Evolutionary conservation across 2,113 vertebrate species (phyloP), one percentile per base, ranked within the genome.

Genomic region (Geococcyx californianus): DNA sequence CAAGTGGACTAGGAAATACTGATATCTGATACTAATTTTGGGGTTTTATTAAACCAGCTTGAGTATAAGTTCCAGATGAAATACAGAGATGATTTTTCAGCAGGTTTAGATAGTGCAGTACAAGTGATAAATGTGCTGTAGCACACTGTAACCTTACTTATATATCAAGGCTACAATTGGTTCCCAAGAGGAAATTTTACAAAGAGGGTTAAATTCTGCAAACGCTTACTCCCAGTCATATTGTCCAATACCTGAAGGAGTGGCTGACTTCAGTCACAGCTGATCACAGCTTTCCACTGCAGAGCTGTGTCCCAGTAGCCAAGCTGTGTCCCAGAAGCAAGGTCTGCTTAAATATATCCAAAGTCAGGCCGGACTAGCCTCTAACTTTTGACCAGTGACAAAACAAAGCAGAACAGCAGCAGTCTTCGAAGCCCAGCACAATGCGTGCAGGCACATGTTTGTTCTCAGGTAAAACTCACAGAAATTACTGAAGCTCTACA

Each of bases 371-470:
- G 20, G 13, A 56, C 15, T 25, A 38, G 52, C 33, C 21, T 66
- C 44, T 45, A 68, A 47, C 29, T 84, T 69, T 6, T 60, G 49
- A 49, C n/a, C 87, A 64, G 28, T 20, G 31, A 8, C n/a, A 84
- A 90, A 79, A 56, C 34, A 40, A 70, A 85, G 9, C 44, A 74
- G 36, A 79, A 5, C 33, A 60, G 59, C 3, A 51, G 9, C 11
- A 8, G 5, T 36, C 47, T 63, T 55, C 16, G 87, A 62, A 40
- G 20, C 17, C 26, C 67, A 33, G 44, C 58, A 24, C 45, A 70
- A 21, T 40, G 10, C 34, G 58, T 14, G 18, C 21, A 84, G 69
- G 16, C 0, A 0, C 8, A 20, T 3, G 9, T 44, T 49, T 89
- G 54, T 11, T 31, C 36, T 34, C 36, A 31, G 16, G 34, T 42